Percentiles rank a stretch among this genome's conserved stretches.
Conservation (phyloP, 2,888 invertebrate genomes). For the Alloscopus bannaensis region DNA sequence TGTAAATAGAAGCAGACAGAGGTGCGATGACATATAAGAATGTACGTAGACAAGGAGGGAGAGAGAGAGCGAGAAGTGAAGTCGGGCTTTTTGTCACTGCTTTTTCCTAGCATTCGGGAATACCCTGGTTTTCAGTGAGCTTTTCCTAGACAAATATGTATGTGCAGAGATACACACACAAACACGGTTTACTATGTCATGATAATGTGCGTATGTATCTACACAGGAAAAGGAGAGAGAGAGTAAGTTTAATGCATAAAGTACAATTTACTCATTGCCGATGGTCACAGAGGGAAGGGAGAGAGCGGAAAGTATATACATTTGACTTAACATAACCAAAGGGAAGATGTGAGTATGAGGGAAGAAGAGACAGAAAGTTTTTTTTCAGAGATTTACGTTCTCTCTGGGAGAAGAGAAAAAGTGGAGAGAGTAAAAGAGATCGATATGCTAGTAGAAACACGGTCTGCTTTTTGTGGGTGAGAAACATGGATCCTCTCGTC, state of each 20-base stretch:
- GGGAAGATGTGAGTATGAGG: not conserved
- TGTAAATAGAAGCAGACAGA: conserved; percentile 37
- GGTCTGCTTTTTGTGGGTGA: conserved; percentile 39
- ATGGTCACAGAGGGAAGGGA: conserved; percentile 23
- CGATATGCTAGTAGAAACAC: conserved; percentile 61
- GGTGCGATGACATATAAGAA: conserved; percentile 23
- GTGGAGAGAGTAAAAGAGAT: conserved; percentile 42
- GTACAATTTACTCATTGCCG: conserved; percentile 8
- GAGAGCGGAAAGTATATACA: conserved; percentile 23
- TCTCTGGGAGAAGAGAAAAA: conserved; percentile 9
- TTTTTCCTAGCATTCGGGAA: conserved; percentile 54
- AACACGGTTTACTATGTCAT: conserved; percentile 13
- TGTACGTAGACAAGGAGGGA: conserved; percentile 8
- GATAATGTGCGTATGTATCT: conserved; percentile 2
- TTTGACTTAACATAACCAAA: too few species aligned
- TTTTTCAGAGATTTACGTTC: not conserved
- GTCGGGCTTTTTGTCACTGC: conserved; percentile 49
- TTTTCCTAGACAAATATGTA: conserved; percentile 30
- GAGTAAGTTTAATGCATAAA: conserved; percentile 4
- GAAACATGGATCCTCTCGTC: conserved; percentile 33
- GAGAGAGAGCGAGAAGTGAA: conserved; percentile 31
- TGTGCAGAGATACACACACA: too few species aligned
- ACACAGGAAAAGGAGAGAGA: conserved; percentile 4
- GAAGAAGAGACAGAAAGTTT: conserved; percentile 33
- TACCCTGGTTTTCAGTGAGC: conserved; percentile 40